These are phyloP conservation scores for Darevskia mixta DNA, from an alignment of 2,797 vertebrate genomes.

Conservation along the genomic window DNA sequence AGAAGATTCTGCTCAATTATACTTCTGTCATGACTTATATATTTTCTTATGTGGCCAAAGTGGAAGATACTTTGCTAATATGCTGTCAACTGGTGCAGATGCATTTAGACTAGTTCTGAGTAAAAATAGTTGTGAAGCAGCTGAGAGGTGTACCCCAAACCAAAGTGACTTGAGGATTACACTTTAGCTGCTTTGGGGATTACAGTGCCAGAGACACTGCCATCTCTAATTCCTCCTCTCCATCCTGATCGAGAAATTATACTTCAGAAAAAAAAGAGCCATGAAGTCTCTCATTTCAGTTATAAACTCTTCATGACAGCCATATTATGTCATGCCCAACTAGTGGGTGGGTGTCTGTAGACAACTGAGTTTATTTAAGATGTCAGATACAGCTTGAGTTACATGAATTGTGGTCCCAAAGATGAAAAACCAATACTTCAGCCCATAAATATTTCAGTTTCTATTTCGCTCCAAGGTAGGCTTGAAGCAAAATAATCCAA, in stretches of 20 bases:
- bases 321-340: constrained; percentile 9
- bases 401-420: constrained; percentile 13
- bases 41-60: not conserved
- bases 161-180: not conserved
- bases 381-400: constrained; percentile 28
- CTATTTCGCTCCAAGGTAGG: constrained; percentile 21
- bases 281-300: constrained; percentile 27
- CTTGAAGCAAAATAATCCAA: constrained; percentile 6
- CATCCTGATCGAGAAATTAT: constrained; percentile 12
- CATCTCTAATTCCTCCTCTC: constrained; percentile 1
- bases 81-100: not conserved
- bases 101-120: not conserved
- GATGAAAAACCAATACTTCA: constrained; percentile 22
- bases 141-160: not conserved
- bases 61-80: not conserved
- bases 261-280: constrained; percentile 2
- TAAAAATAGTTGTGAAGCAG: not conserved
- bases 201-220: not conserved
- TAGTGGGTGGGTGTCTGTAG: constrained; percentile 1
- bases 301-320: constrained; percentile 8
- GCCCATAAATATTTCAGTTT: constrained; percentile 38
- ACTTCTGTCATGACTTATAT: not conserved
- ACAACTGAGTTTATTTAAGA: constrained; percentile 34
- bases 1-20: not conserved
- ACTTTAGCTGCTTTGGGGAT: not conserved